Conservation (phyloP, 1,140 invertebrate species). For the Ceratosolen solmsi region DNA sequence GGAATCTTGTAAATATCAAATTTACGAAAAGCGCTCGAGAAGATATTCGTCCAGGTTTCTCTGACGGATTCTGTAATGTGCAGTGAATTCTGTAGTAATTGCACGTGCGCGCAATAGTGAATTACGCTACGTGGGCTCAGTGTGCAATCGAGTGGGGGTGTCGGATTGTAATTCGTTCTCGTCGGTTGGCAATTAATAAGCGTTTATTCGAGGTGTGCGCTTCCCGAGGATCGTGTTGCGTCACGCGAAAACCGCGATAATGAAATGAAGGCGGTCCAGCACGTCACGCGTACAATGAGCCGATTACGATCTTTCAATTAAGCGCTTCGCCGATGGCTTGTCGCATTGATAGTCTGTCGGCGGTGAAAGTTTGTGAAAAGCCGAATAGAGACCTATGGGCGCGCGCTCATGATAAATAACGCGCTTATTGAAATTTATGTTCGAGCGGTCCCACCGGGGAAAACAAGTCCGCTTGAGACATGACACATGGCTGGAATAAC, state of each 20-base stretch:
- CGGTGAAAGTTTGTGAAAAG: slow-evolving; percentile 46
- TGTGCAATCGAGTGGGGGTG: neutral
- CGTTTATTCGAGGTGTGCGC: neutral
- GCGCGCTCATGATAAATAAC: slow-evolving; percentile 40
- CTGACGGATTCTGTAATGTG: no score
- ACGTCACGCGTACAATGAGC: slow-evolving; percentile 5
- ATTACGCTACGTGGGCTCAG: no score
- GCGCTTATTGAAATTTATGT: slow-evolving; percentile 51
- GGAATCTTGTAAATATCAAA: no score
- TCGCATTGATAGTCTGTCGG: neutral
- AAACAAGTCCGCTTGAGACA: slow-evolving; percentile 49
- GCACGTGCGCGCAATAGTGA: no score
- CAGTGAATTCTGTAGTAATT: no score
- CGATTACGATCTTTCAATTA: slow-evolving; percentile 52
- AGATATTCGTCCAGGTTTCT: no score
- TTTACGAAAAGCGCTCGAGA: no score
- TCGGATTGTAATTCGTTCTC: neutral
- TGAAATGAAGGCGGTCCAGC: neutral
- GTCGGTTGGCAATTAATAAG: slow-evolving; percentile 34
- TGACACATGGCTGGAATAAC: slow-evolving; percentile 49
- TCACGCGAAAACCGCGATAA: slow-evolving; percentile 28
- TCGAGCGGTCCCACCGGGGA: neutral
- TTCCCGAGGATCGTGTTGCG: neutral
- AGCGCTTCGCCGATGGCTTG: slow-evolving; percentile 21
- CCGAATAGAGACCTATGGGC: neutral